Conservation (phyloP, 2,888 invertebrate genomes). For the Acleris laterana region DNA sequence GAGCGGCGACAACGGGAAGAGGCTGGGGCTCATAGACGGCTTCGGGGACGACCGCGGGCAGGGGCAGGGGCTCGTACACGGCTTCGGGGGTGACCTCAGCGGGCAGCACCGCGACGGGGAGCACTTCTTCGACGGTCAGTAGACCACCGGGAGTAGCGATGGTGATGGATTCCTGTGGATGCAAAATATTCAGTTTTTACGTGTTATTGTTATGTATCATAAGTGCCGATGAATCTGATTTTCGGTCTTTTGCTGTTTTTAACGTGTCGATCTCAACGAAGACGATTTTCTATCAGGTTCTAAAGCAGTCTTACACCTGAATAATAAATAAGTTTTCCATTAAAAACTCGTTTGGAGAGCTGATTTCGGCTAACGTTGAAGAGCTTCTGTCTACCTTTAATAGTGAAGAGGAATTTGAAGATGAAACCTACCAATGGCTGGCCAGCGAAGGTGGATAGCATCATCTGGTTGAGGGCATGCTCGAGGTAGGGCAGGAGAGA, state of each 20-base stretch:
- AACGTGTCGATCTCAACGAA: no score
- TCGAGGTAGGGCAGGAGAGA: constrained; percentile 56
- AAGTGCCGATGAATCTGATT: no score
- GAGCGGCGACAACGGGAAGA: constrained; percentile 30
- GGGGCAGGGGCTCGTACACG: constrained; percentile 13
- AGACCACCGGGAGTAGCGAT: constrained; percentile 34
- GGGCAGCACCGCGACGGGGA: constrained; percentile 20
- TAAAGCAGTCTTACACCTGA: no score
- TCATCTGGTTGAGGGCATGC: constrained; percentile 56
- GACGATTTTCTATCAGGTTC: no score
- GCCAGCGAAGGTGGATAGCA: constrained; percentile 53
- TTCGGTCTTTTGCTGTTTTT: no score
- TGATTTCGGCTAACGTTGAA: no score
- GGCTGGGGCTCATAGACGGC: not conserved
- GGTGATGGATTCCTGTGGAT: constrained; percentile 19
- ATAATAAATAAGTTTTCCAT: no score
- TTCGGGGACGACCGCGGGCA: constrained; percentile 27
- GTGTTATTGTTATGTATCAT: not conserved
- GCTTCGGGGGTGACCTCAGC: constrained; percentile 30
- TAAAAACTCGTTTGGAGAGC: no score
- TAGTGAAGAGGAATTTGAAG: not conserved
- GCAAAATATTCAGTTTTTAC: not conserved
- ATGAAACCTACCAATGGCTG: constrained; percentile 50
- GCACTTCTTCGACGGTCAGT: constrained; percentile 28
- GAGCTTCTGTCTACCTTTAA: no score